Conservation (phyloP, 2,797 vertebrate genomes). For the Rhinoraja longicauda region DNA sequence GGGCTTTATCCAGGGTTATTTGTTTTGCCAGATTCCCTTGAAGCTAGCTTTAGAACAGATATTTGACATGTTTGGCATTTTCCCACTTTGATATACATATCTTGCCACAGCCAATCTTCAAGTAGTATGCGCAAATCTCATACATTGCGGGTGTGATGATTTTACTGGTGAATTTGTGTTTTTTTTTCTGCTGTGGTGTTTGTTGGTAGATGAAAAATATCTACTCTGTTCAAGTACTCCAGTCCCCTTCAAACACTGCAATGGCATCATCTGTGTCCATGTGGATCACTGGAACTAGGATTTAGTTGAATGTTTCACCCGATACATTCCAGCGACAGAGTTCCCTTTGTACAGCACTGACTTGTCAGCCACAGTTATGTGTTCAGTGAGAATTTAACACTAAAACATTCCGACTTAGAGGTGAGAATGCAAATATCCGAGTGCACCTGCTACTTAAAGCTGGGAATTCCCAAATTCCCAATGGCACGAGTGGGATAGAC, state of each 20-base stretch:
- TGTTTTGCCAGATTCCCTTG: background rate
- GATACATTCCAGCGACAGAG: background rate
- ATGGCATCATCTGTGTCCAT: background rate
- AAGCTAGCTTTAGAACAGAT: background rate
- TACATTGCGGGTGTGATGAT: background rate
- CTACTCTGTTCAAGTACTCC: background rate
- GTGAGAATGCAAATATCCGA: background rate
- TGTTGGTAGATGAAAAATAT: background rate
- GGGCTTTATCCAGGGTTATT: too few species aligned
- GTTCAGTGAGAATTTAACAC: background rate
- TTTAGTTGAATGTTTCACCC: background rate
- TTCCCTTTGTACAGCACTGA: background rate
- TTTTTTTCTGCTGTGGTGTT: background rate
- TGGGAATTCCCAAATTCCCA: constrained; percentile 1
- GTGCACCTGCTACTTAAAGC: background rate
- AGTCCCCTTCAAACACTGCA: background rate
- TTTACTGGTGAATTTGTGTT: background rate
- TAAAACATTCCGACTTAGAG: background rate
- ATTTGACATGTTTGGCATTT: background rate
- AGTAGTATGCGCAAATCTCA: background rate
- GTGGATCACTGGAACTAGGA: background rate
- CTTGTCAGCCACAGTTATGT: background rate
- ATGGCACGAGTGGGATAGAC: background rate
- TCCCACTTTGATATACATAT: background rate
- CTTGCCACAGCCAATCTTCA: background rate